Evolutionary conservation across 1,140 invertebrate genomes (phyloP), one percentile per base, ranked within the genome.

Genomic region (Periplaneta americana): DNA sequence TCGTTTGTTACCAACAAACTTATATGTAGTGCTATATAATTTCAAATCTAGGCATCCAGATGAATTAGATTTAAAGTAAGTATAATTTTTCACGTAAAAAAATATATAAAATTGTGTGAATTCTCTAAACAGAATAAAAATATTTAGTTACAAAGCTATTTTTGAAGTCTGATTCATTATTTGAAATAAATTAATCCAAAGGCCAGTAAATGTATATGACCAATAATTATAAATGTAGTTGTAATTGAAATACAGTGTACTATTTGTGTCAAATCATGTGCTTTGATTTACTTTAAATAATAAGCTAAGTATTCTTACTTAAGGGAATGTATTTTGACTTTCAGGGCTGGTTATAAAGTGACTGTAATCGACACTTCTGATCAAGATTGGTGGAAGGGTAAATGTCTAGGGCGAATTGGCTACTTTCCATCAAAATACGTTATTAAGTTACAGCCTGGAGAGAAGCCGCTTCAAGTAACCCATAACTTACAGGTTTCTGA

Each of bases 331-430:
- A 4, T 66, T 5, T n/a, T 66, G 15, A 15, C 3, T 78, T 78
- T n/a, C 88, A 95, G 94, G 88, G 97, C 98, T 75, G 97, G 98
- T 5, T 97, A 97, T 89, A 98, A 98, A 87, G 94, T 98, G 33
- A 98, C 96, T 6, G 97, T 98, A 22, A 97, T 97, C 77, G 97
- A 98, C 85, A 98, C 96, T 36, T 95, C 96, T 0, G 97, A 98
- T 88, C 95, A 95, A 22, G 97, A 98, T 86, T 99, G 98, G 98
- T 99, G 97, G 97, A 95, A 97, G 89, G 97, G 97, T 35, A 98
- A 98, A 88, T 98, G 96, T 85, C 90, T 98, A 79, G 96, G 97
- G 22, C 93, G 94, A 84, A 92, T 95, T n/a, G 97, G 97, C 32
- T 98, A 95, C 88, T 98, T 98, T 86, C 97, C 97, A 2, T 97